Evolutionary conservation across 1,140 invertebrate genomes (phyloP).

Genomic region (Globodera rostochiensis): DNA sequence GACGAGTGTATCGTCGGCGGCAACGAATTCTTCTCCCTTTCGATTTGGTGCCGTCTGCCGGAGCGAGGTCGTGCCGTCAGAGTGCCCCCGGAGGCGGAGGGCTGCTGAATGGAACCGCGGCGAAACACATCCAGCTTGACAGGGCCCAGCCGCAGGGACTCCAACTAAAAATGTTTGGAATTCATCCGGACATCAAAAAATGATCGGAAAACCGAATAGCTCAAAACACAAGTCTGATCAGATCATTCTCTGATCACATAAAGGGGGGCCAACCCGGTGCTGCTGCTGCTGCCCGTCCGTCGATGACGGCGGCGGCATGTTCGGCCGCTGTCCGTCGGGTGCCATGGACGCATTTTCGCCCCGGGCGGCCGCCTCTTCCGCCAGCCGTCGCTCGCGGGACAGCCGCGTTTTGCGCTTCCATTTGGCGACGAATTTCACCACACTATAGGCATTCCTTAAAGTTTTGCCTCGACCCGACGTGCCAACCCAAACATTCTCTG

Average conservation of each 20-base stretch:
- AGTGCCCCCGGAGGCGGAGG: background rate
- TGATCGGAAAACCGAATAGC: no score
- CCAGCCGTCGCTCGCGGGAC: conserved; percentile 15
- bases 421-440: conserved; percentile 31
- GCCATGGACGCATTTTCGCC: conserved; percentile 18
- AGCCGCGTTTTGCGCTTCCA: conserved; percentile 28
- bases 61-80: conserved; percentile 18
- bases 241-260: no score
- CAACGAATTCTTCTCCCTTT: conserved; percentile 28
- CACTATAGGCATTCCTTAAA: conserved; percentile 35
- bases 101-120: conserved; percentile 4
- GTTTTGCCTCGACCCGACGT: conserved; percentile 30
- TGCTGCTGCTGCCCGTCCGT: background rate
- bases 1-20: conserved; percentile 13
- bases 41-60: conserved; percentile 6
- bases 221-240: no score
- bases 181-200: no score
- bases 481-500: conserved; percentile 6
- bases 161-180: background rate
- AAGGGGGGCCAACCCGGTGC: background rate
- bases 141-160: conserved; percentile 14
- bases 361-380: conserved; percentile 19
- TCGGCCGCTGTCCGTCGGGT: background rate
- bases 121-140: background rate
- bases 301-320: background rate